Conservation (phyloP, 1,140 invertebrate species). For the Proales similis region DNA sequence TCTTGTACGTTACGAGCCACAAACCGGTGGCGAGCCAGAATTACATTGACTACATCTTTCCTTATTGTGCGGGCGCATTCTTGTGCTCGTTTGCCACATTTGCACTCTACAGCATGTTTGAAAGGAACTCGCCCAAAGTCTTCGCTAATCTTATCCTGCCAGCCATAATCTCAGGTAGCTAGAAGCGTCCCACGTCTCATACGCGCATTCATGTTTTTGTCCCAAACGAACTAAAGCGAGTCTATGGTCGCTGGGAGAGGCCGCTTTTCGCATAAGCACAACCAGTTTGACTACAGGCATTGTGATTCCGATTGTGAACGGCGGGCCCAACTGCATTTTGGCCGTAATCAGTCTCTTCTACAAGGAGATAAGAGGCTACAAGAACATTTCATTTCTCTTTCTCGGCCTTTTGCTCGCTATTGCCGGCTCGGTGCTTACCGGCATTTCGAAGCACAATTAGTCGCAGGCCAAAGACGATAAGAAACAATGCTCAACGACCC, state of each 20-base stretch:
- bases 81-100: slow-evolving; percentile 43
- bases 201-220: neutral
- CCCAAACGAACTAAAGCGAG: slow-evolving; percentile 41
- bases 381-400: slow-evolving; percentile 17
- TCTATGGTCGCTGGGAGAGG: slow-evolving; percentile 53
- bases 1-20: slow-evolving; percentile 24
- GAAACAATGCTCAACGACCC: too few relatives aligned
- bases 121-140: slow-evolving; percentile 48
- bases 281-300: slow-evolving; percentile 49
- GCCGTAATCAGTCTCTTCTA: slow-evolving; percentile 39
- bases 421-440: slow-evolving; percentile 6
- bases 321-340: slow-evolving; percentile 40
- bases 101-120: slow-evolving; percentile 47
- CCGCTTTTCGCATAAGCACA: slow-evolving; percentile 54
- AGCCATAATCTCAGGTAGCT: slow-evolving; percentile 45
- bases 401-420: slow-evolving; percentile 7
- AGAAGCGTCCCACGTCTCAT: neutral
- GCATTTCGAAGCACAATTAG: slow-evolving; percentile 22
- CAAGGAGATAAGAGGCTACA: slow-evolving; percentile 20
- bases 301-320: slow-evolving; percentile 51
- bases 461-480: too few relatives aligned
- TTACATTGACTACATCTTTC: slow-evolving; percentile 22
- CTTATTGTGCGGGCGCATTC: slow-evolving; percentile 17
- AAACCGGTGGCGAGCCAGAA: slow-evolving; percentile 4
- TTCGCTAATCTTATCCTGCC: slow-evolving; percentile 52